phyloP scores from a whole-genome alignment of 2,113 vertebrate species.

The Campylomormyrus tamandua region DNA sequence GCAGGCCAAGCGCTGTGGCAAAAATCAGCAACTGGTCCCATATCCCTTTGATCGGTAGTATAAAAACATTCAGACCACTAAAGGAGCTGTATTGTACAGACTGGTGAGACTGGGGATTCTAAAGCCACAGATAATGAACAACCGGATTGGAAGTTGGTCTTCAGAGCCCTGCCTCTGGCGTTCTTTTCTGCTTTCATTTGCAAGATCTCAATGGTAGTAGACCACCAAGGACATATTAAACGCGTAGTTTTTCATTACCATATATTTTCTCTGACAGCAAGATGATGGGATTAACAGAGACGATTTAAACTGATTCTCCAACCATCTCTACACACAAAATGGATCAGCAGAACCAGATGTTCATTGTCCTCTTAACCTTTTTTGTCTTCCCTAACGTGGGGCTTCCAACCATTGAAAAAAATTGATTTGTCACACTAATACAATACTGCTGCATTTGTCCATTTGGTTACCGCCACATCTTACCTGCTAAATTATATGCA shows the following conservation, averaged over 20 bases:
- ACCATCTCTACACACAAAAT: not conserved
- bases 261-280: not conserved
- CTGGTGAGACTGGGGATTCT: not conserved
- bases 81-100: not conserved
- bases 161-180: not conserved
- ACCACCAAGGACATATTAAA: not conserved
- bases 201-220: not conserved
- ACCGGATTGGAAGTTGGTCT: not conserved
- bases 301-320: not conserved
- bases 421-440: not conserved
- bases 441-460: not conserved
- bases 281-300: not conserved
- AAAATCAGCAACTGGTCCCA: not conserved
- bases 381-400: not conserved
- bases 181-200: not conserved
- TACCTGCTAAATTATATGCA: not conserved
- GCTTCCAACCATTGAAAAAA: not conserved
- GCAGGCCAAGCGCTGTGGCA: not conserved
- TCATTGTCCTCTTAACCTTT: not conserved
- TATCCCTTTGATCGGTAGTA: not conserved
- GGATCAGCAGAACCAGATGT: not conserved
- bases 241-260: not conserved
- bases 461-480: not conserved
- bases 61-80: not conserved
- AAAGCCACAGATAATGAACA: not conserved